Percentiles rank a stretch among this genome's conserved stretches.
These are phyloP conservation scores for Rhyacophila evoluta DNA, from an alignment of 2,888 invertebrate genomes.

Conservation along the genomic window DNA sequence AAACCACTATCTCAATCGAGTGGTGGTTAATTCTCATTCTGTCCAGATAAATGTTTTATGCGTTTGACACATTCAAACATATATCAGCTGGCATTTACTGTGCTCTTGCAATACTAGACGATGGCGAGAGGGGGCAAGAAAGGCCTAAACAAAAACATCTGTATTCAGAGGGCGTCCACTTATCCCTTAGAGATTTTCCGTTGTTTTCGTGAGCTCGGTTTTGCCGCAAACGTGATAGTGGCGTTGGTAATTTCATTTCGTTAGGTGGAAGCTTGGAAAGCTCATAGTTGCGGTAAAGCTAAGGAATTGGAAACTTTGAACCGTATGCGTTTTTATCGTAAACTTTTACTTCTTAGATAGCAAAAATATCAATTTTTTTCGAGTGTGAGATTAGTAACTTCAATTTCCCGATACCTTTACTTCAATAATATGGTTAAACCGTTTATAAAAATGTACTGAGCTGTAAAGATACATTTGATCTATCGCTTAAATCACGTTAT, in stretches of 20 bases:
- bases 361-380: no score
- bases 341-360: no score
- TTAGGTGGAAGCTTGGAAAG: constrained; percentile 28
- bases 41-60: constrained; percentile 45
- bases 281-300: neutral
- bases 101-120: constrained; percentile 1
- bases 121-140: neutral
- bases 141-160: constrained; percentile 47
- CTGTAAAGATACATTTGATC: no score
- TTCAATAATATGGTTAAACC: no score
- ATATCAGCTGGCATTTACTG: constrained; percentile 22
- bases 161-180: constrained; percentile 50
- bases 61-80: constrained; percentile 46
- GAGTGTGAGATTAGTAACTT: no score
- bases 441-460: no score
- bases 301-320: neutral
- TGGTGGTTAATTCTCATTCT: constrained; percentile 31
- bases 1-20: neutral
- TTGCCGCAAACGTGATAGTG: constrained; percentile 50
- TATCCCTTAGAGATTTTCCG: constrained; percentile 48
- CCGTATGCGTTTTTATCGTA: no score
- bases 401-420: no score
- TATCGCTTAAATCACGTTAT: no score
- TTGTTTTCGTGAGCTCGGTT: constrained; percentile 48
- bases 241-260: constrained; percentile 51